phyloP scores from a whole-genome alignment of 2,888 invertebrate species.

The Napeogenes sylphis region DNA sequence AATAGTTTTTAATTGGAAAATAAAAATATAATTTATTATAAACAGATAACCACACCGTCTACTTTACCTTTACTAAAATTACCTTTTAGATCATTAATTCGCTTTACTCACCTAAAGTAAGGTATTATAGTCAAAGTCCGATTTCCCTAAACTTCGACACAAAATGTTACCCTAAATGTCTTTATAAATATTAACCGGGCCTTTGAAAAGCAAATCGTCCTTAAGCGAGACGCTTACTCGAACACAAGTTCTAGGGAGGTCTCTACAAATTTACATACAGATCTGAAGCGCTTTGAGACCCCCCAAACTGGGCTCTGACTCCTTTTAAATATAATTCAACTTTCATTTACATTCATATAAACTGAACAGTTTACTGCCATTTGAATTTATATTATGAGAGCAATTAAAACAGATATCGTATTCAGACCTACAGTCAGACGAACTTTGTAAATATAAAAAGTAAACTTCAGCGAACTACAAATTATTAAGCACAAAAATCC shows the following conservation, averaged over 20 bases:
- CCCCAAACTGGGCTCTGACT: constrained; percentile 11
- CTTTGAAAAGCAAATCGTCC: constrained; percentile 29
- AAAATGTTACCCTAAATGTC: constrained; percentile 16
- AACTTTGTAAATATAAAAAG: too few species aligned
- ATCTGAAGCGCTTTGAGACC: constrained; percentile 24
- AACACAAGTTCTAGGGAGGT: constrained; percentile 25
- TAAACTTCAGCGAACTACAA: too few species aligned
- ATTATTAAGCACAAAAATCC: too few species aligned
- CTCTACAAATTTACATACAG: constrained; percentile 28
- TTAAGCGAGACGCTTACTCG: constrained; percentile 28
- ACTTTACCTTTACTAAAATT: neutral
- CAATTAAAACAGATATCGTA: too few species aligned
- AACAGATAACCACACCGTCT: too few species aligned
- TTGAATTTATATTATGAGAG: constrained; percentile 4
- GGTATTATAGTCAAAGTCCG: constrained; percentile 3
- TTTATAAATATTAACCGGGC: constrained; percentile 29
- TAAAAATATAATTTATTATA: neutral
- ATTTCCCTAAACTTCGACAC: constrained; percentile 2
- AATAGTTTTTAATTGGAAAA: neutral
- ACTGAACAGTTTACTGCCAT: neutral
- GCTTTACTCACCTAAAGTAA: neutral
- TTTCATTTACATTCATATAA: constrained; percentile 10
- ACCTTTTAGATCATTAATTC: constrained; percentile 3
- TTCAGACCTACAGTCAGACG: too few species aligned
- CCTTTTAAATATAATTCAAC: constrained; percentile 20